Evolutionary conservation across 2,888 invertebrate genomes (phyloP).

Genomic region (Clunio marinus): DNA sequence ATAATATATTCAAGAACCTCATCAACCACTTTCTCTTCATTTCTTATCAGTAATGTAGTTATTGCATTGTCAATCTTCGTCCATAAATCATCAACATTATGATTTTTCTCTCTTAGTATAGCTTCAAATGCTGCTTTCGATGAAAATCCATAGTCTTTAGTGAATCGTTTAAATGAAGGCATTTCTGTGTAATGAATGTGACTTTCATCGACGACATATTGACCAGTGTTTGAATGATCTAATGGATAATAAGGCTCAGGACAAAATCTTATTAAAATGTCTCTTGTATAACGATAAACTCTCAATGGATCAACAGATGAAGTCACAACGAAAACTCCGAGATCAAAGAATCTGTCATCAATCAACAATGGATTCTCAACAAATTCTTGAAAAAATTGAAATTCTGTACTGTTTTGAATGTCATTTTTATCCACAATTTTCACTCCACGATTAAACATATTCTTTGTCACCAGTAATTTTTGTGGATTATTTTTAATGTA

Average conservation of each 20-base stretch:
- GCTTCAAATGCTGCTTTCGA: constrained; percentile 79
- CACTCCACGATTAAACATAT: constrained; percentile 7
- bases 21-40: neutral
- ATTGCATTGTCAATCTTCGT: constrained; percentile 10
- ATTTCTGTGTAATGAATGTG: constrained; percentile 88
- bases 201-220: constrained; percentile 86
- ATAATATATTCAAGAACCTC: neutral
- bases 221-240: constrained; percentile 65
- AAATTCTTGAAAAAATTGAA: constrained; percentile 1
- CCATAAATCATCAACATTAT: neutral
- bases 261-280: constrained; percentile 58
- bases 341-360: neutral
- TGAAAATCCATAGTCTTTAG: constrained; percentile 63
- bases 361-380: constrained; percentile 12
- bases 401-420: neutral
- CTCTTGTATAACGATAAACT: neutral
- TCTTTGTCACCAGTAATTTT: neutral
- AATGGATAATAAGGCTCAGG: constrained; percentile 80
- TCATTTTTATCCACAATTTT: neutral
- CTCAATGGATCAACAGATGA: neutral
- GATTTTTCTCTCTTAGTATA: constrained; percentile 53
- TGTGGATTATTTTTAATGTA: constrained; percentile 59
- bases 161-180: constrained; percentile 64
- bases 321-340: neutral
- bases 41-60: neutral